Base-by-base conservation (phyloP, 2,113 vertebrate species). In the Sphaerodactylus townsendi region DNA sequence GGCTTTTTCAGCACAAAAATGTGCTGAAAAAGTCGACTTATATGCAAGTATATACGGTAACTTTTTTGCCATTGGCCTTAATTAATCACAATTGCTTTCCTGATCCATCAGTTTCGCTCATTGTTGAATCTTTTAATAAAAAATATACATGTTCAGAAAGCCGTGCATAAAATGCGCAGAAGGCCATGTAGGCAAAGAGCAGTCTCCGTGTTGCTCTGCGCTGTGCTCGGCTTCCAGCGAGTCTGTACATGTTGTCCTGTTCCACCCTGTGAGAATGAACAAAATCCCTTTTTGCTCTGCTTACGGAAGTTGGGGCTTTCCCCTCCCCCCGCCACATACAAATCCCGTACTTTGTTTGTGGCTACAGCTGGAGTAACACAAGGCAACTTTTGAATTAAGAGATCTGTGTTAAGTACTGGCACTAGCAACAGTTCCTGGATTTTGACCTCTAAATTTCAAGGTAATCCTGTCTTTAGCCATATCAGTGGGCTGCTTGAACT, bases 341-440 rank as follows among this genome's bases (percentile, higher is more conserved):
- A 89, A 94, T 90, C 89, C 85, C 82, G 92, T 4, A 21, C 85
- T 95, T 90, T 93, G 70, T 90, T 90, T 95, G 94, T 95, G 91
- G 92, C 85, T 94, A 95, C 96, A 96, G 95, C 96, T 96, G 95
- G 95, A 37, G 90, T 94, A 94, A 95, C 93, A 96, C 95, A 96
- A 96, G 94, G 94, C 93, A 91, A 95, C 91, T 3, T 95, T 96
- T 96, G 95, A 96, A 88, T 91, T 79, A 76, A 79, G 90, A 89
- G 87, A 81, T 91, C 93, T 62, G 59, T 93, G 89, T 15, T 87
- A 85, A 95, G 87, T 93, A 94, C 93, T 96, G 96, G 96, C 96
- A 96, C 92, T 86, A 35, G 0, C 3, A 73, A 64, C 25, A 85
- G 90, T 92, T 94, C 94, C 94, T 92, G 90, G 90, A 90, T 92